These are phyloP conservation scores for Cabera pusaria DNA, from an alignment of 2,888 invertebrate genomes.

Conservation along the genomic window DNA sequence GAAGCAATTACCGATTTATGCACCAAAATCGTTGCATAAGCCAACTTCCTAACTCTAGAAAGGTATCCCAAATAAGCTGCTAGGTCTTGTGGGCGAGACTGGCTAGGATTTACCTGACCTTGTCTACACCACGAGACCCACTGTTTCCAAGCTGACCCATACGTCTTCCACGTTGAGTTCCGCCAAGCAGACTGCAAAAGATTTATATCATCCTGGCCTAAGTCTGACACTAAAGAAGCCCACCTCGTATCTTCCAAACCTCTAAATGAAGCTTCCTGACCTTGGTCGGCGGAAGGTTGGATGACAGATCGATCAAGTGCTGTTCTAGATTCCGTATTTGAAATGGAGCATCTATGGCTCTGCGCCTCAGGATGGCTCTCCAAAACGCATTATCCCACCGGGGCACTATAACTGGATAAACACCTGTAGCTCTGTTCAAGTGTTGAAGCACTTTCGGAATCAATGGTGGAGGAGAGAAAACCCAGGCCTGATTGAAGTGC, in stretches of 20 bases:
- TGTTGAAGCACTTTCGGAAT: slow-evolving; percentile 32
- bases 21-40: slow-evolving; percentile 24
- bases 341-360: slow-evolving; percentile 22
- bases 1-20: slow-evolving; percentile 27
- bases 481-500: slow-evolving; percentile 23
- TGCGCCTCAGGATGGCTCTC: slow-evolving; percentile 23
- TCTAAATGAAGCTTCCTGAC: slow-evolving; percentile 19
- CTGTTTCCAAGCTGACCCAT: slow-evolving; percentile 25
- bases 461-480: slow-evolving; percentile 32
- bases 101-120: slow-evolving; percentile 13
- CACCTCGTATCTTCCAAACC: slow-evolving; percentile 33
- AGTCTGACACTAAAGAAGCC: slow-evolving; percentile 15
- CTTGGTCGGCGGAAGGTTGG: slow-evolving; percentile 3
- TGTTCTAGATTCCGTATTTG: slow-evolving; percentile 17
- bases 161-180: slow-evolving; percentile 23
- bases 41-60: slow-evolving; percentile 11
- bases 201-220: slow-evolving; percentile 1
- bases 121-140: slow-evolving; percentile 28
- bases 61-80: slow-evolving; percentile 18
- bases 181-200: slow-evolving; percentile 22
- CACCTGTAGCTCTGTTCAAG: slow-evolving; percentile 24
- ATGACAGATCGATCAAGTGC: slow-evolving; percentile 18
- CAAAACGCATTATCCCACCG: slow-evolving; percentile 30
- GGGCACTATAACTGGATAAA: slow-evolving; percentile 26
- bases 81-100: slow-evolving; percentile 23